These are phyloP conservation scores for Hylaeus anthracinus DNA, from an alignment of 1,140 invertebrate genomes.

Conservation along the genomic window DNA sequence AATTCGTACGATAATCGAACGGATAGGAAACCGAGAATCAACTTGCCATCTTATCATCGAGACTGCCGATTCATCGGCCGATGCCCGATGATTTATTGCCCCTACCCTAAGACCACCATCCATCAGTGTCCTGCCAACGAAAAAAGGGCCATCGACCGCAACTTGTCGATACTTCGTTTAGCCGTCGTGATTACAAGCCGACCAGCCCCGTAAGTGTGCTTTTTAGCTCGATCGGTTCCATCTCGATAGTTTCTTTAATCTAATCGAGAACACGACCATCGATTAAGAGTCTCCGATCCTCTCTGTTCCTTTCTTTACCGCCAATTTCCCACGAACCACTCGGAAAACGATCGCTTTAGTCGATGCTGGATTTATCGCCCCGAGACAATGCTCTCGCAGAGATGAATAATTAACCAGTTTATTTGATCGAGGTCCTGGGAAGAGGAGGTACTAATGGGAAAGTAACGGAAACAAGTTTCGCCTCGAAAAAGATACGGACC, in stretches of 20 bases:
- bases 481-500: too few species aligned
- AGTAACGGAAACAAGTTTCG: neutral
- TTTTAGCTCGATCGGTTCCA: neutral
- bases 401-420: constrained; percentile 8
- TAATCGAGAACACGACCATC: neutral
- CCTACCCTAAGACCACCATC: constrained; percentile 25
- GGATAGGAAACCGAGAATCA: constrained; percentile 1
- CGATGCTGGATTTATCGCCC: constrained; percentile 15
- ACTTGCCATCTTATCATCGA: constrained; percentile 6
- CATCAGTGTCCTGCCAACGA: constrained; percentile 19
- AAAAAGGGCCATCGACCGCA: constrained; percentile 30
- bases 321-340: neutral
- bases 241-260: neutral
- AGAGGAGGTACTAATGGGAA: neutral
- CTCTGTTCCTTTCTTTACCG: too few species aligned
- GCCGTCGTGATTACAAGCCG: constrained; percentile 36
- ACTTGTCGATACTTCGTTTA: constrained; percentile 43
- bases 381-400: neutral
- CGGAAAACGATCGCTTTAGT: constrained; percentile 17
- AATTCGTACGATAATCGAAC: constrained; percentile 27
- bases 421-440: constrained; percentile 1
- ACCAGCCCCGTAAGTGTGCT: neutral
- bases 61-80: constrained; percentile 4
- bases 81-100: constrained; percentile 31
- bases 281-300: neutral